These are phyloP conservation scores for Ctenomys sociabilis DNA, from an alignment of 2,113 vertebrate genomes.

Conservation along the genomic window DNA sequence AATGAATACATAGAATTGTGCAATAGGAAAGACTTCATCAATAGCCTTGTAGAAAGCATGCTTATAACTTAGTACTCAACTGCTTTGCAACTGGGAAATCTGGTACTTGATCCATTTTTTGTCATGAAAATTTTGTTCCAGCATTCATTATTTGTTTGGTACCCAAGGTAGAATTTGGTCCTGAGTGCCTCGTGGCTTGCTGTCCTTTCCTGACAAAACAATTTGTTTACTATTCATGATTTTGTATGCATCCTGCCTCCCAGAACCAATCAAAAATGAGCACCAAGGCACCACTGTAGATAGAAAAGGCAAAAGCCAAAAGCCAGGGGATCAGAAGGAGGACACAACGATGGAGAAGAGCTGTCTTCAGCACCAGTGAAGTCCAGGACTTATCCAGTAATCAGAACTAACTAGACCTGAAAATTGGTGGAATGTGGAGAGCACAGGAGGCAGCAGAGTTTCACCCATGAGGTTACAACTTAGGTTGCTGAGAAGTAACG, in stretches of 20 bases:
- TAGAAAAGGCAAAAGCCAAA: not conserved
- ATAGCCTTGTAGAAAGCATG: not conserved
- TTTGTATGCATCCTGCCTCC: not conserved
- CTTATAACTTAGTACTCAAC: not conserved
- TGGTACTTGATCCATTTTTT: not conserved
- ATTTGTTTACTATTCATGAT: not conserved
- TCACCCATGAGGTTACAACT: not conserved
- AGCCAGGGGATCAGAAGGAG: no score
- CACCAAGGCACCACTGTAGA: not conserved
- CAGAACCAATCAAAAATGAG: not conserved
- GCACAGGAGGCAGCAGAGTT: not conserved
- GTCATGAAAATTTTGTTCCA: not conserved
- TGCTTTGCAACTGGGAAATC: not conserved
- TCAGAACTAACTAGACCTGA: not conserved
- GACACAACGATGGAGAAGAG: not conserved
- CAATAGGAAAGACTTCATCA: not conserved
- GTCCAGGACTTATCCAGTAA: not conserved
- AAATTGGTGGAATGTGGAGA: not conserved
- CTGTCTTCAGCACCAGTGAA: accelerated
- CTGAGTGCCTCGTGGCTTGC: not conserved
- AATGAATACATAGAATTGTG: not conserved
- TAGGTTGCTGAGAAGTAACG: not conserved
- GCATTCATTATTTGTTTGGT: not conserved
- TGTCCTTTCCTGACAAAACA: not conserved
- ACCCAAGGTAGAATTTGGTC: not conserved